Conservation (phyloP, 1,140 invertebrate species). For the Hyles vespertilio region DNA sequence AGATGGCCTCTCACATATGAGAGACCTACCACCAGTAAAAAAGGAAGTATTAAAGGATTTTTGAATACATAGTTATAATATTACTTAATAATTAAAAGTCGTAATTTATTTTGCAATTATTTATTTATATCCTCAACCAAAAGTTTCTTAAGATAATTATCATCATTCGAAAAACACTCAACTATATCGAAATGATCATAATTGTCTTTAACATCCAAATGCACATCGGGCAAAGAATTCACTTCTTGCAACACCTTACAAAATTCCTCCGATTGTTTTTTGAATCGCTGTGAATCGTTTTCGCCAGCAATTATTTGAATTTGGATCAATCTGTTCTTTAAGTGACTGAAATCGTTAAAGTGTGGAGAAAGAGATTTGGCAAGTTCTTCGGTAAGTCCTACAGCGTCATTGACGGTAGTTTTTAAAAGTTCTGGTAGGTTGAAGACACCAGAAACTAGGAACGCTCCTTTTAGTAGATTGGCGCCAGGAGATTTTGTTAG, state of each 20-base stretch:
- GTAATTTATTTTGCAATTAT: conserved; percentile 29
- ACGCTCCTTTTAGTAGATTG: conserved; percentile 57
- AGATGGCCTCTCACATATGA: too few relatives aligned
- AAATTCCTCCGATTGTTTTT: conserved; percentile 69
- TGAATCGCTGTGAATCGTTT: conserved; percentile 67
- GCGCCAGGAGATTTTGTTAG: conserved; percentile 59
- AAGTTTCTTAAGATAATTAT: conserved; percentile 65
- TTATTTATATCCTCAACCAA: conserved; percentile 62
- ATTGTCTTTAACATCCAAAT: conserved; percentile 68
- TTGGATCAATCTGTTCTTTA: conserved; percentile 45
- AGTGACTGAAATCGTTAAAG: conserved; percentile 58
- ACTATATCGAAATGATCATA: conserved; percentile 72
- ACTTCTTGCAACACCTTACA: conserved; percentile 63
- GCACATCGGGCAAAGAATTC: conserved; percentile 63
- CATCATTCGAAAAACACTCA: conserved; percentile 57
- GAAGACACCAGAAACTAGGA: conserved; percentile 77
- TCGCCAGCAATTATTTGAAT: conserved; percentile 63
- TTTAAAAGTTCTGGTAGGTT: conserved; percentile 69
- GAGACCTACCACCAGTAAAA: too few relatives aligned
- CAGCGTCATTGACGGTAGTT: conserved; percentile 57
- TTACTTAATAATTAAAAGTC: too few relatives aligned
- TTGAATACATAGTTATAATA: too few relatives aligned
- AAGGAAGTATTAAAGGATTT: too few relatives aligned
- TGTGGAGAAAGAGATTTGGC: conserved; percentile 59
- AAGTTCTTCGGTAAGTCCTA: conserved; percentile 55